phyloP scores from a whole-genome alignment of 1,140 invertebrate species.

The Leptonema lineaticorne region DNA sequence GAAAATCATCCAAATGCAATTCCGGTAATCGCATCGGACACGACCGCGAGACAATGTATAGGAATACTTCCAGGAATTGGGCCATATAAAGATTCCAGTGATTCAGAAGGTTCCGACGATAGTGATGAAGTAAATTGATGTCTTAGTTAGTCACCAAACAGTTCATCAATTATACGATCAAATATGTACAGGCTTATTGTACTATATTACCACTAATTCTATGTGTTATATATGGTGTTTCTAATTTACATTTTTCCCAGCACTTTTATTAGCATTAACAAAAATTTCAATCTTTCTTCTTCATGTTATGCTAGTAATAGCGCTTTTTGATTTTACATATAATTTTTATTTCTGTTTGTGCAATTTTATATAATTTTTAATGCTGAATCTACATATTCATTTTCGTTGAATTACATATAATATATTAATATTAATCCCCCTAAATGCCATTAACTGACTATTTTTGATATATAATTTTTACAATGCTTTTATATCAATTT shows the following conservation, averaged over 20 bases:
- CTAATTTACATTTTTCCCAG: neutral
- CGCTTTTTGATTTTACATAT: too few relatives aligned
- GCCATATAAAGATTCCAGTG: conserved; percentile 61
- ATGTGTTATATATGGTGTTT: neutral
- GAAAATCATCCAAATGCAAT: neutral
- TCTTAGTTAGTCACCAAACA: conserved; percentile 25
- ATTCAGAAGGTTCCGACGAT: conserved; percentile 55
- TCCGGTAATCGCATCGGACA: neutral
- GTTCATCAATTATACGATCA: conserved; percentile 15
- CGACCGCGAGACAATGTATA: conserved; percentile 54
- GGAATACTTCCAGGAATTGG: conserved; percentile 63
- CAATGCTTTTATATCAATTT: too few relatives aligned
- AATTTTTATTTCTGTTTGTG: too few relatives aligned
- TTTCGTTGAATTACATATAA: too few relatives aligned
- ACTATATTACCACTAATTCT: neutral
- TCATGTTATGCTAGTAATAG: too few relatives aligned
- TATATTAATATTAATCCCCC: too few relatives aligned
- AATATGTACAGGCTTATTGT: conserved; percentile 15
- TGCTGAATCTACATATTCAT: too few relatives aligned
- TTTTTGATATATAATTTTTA: too few relatives aligned
- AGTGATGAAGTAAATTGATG: conserved; percentile 48
- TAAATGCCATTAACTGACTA: too few relatives aligned
- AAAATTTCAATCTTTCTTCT: too few relatives aligned
- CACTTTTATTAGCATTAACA: neutral
- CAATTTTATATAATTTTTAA: too few relatives aligned